Percentiles rank a stretch among this genome's conserved stretches.
Conservation (phyloP, 2,888 invertebrate genomes). For the Phoenoteleia sp. region DNA sequence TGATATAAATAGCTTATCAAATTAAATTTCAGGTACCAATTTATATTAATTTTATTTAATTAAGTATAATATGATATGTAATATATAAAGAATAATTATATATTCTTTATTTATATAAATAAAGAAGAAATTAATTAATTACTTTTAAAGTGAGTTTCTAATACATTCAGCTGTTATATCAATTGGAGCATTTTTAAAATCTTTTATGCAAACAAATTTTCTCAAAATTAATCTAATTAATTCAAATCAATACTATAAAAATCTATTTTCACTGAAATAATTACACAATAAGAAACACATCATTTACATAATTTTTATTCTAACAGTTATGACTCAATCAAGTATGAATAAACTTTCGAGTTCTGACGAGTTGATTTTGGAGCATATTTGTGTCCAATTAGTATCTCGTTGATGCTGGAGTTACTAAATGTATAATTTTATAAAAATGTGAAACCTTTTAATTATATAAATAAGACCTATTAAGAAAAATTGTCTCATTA, state of each 20-base stretch:
- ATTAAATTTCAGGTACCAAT: not conserved
- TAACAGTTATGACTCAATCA: not conserved
- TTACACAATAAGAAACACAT: not conserved
- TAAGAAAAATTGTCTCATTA: not conserved
- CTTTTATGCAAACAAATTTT: not conserved
- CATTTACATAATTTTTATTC: not conserved
- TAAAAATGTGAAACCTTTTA: not conserved
- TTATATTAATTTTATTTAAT: not conserved
- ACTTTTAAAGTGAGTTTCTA: too few species aligned
- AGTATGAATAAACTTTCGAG: not conserved
- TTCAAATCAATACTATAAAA: not conserved
- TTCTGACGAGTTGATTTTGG: not conserved
- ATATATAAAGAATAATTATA: not conserved
- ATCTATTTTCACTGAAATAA: too few species aligned
- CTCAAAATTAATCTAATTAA: not conserved
- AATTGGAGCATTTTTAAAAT: not conserved
- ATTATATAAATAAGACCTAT: too few species aligned
- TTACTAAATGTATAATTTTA: not conserved
- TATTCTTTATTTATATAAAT: not conserved
- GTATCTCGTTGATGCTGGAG: not conserved
- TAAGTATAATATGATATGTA: not conserved
- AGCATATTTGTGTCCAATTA: not conserved
- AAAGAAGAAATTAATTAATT: not conserved
- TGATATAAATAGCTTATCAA: not conserved
- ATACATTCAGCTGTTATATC: too few species aligned